Evolutionary conservation across 2,888 invertebrate genomes (phyloP), one percentile per base, ranked within the genome.

Genomic region (Scaptomyza parva): DNA sequence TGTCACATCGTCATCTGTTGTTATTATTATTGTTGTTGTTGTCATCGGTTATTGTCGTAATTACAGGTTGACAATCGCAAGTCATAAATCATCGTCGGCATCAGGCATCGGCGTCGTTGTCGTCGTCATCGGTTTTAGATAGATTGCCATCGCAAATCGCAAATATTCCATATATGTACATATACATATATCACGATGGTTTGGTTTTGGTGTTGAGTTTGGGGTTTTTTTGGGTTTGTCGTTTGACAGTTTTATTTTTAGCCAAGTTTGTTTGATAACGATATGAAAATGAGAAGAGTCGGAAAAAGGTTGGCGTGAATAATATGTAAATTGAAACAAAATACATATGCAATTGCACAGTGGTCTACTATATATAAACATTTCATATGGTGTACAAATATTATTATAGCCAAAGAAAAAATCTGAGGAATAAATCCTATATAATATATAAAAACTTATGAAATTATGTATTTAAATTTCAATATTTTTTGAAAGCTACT

Each of bases 1-100:
- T 61, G 91, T 89, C 74, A 87, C 89, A 77, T 91, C 91, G 74
- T 90, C 90, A 76, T 91, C 91, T 91, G 44, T 60, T 55, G 44
- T 58, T 57, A 47, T 58, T 58, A 64, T 24, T 43, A 22, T 43
- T 43, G 43, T 72, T 59, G 60, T 69, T 52, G 43, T 72, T 69
- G 68, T 50, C 68, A 59, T 69, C 59, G 51, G 66, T 58, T 53
- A 51, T 66, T 76, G 64, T 69, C 76, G 73, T 86, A 86, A 84
- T 84, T 88, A 80, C 76, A 86, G 76, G 78, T 88, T 78, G 88
- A 72, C 84, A 83, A 69, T 70, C 72, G 57, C 3, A 60, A 50
- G 74, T 59, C 77, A 82, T 87, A 85, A 88, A 83, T 83, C 88
- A 87, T 82, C 51, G 66, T 66, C 2, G 28, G 9, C 28, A 9